A percentile compares a stretch with the other conserved stretches of the same genome.
These are phyloP conservation scores for Agonopterix alstromeriana DNA, from an alignment of 2,888 invertebrate genomes.

Conservation along the genomic window DNA sequence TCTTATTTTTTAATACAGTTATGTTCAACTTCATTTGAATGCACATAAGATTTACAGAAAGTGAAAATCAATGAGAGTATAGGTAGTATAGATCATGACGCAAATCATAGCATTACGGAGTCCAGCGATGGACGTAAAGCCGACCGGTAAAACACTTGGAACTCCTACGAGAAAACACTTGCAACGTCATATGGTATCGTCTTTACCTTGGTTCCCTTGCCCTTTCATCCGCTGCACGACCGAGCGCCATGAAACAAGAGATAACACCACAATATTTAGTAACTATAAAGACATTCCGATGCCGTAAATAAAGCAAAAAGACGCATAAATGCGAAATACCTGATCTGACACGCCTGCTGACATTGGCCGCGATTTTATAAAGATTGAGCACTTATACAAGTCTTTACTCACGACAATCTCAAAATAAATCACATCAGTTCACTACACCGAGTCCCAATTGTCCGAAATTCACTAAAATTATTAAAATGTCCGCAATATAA, in stretches of 20 bases:
- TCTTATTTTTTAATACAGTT: too few species aligned
- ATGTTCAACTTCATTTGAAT: neutral
- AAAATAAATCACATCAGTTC: constrained; percentile 70
- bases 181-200: constrained; percentile 64
- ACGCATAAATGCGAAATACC: constrained; percentile 77
- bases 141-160: constrained; percentile 36
- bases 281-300: constrained; percentile 18
- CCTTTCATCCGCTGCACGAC: constrained; percentile 87
- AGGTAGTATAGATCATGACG: neutral
- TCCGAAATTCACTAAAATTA: constrained; percentile 52
- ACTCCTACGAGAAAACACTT: constrained; percentile 59
- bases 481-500: constrained; percentile 57
- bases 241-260: constrained; percentile 76
- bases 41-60: constrained; percentile 10
- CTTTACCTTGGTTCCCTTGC: constrained; percentile 88
- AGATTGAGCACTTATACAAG: constrained; percentile 69
- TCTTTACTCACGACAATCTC: constrained; percentile 60
- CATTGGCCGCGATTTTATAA: constrained; percentile 84
- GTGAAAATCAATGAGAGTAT: constrained; percentile 41
- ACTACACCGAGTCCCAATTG: constrained; percentile 63
- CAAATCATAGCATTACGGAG: neutral
- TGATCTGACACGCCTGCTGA: constrained; percentile 95
- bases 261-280: constrained; percentile 40
- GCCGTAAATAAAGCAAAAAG: constrained; percentile 34
- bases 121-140: constrained; percentile 43